Percentiles rank a stretch among this genome's conserved stretches.
These are phyloP conservation scores for Beroe forskalii DNA, from an alignment of 37 sponge, comb jelly and placozoan genomes.

Conservation along the genomic window DNA sequence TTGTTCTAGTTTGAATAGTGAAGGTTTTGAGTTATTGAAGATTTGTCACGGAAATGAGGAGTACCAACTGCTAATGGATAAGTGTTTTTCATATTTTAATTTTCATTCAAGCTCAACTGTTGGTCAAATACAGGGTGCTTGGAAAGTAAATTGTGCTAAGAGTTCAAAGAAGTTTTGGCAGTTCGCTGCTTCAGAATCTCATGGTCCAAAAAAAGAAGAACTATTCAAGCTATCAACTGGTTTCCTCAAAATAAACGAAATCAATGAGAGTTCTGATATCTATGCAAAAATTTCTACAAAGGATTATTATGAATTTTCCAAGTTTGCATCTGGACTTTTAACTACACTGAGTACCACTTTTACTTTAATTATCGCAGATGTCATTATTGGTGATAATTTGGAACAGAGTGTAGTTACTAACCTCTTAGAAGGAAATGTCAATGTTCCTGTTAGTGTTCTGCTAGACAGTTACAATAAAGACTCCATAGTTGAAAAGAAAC, in stretches of 20 bases:
- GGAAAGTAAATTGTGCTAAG: conserved; percentile 5
- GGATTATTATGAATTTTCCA: neutral
- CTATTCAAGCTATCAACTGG: conserved; percentile 26
- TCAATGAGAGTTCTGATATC: neutral
- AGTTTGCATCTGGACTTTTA: neutral
- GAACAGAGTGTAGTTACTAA: neutral
- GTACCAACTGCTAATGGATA: neutral
- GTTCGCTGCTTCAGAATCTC: neutral
- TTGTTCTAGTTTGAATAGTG: no score
- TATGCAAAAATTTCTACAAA: neutral
- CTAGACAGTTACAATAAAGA: neutral
- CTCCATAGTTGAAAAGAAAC: neutral
- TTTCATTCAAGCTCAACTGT: neutral
- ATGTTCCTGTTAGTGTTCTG: neutral
- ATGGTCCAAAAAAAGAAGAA: conserved; percentile 10
- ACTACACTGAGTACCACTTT: neutral
- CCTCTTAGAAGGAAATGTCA: neutral
- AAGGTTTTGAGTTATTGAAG: neutral
- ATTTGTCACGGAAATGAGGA: neutral
- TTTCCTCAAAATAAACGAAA: neutral
- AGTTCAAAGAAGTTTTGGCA: conserved; percentile 15
- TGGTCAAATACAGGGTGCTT: neutral
- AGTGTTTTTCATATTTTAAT: neutral
- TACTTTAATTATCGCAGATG: conserved; percentile 12
- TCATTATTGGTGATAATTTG: neutral